Evolutionary conservation across 2,797 vertebrate genomes (phyloP).

Genomic region (Centropyge bicolor): DNA sequence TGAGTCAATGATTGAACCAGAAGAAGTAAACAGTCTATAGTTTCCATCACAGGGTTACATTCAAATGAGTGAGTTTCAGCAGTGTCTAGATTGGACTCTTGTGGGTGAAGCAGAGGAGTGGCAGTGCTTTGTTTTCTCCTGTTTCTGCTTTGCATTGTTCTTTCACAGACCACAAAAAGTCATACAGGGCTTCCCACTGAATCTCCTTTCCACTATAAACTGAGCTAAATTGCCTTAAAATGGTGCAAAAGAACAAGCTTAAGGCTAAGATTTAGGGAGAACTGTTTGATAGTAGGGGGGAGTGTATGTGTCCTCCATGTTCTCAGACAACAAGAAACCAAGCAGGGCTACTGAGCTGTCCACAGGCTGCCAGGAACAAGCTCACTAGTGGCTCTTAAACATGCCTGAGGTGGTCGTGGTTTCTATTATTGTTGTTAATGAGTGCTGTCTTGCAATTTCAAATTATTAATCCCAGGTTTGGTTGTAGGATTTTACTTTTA

Average conservation of each 20-base stretch:
- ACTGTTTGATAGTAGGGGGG: background rate
- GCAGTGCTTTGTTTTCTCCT: background rate
- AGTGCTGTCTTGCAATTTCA: background rate
- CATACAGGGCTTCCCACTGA: background rate
- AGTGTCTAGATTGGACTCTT: background rate
- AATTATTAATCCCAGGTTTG: background rate
- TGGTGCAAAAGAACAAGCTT: background rate
- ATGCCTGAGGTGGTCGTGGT: background rate
- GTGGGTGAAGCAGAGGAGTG: background rate
- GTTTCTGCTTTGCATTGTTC: slow-evolving; percentile 1
- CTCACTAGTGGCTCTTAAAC: slow-evolving; percentile 2
- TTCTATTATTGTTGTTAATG: background rate
- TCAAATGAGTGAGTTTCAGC: background rate
- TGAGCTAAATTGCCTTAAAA: background rate
- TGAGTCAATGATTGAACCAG: slow-evolving; percentile 24
- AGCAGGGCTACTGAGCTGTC: background rate
- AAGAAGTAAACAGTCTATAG: background rate
- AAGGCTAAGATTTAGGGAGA: background rate
- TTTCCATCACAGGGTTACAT: slow-evolving; percentile 1
- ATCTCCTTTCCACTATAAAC: background rate
- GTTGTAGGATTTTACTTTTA: background rate
- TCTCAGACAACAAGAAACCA: slow-evolving; percentile 15
- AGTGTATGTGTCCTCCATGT: background rate
- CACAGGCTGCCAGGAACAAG: slow-evolving; percentile 9
- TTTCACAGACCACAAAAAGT: background rate